These are phyloP conservation scores for Drosophila saltans DNA, from an alignment of 1,140 invertebrate genomes.

Conservation along the genomic window DNA sequence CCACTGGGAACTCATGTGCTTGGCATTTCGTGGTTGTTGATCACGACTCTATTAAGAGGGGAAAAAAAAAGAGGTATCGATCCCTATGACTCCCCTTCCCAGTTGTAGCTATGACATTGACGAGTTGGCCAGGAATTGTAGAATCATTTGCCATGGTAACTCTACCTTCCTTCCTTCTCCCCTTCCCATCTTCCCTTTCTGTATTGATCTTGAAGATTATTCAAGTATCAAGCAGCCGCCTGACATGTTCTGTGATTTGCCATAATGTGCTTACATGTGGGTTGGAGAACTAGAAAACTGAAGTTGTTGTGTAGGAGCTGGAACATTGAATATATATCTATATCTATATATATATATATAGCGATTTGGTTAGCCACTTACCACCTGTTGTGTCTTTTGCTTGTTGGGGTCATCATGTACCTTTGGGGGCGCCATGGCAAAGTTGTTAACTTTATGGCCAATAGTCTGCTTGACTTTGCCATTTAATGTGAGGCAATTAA, in stretches of 20 bases:
- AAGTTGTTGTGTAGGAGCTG: conserved; percentile 31
- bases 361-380: background rate
- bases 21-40: conserved; percentile 61
- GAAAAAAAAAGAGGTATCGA: background rate
- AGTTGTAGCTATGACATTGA: conserved; percentile 44
- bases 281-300: conserved; percentile 1
- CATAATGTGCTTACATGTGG: conserved; percentile 59
- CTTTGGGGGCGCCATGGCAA: conserved; percentile 49
- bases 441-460: conserved; percentile 41
- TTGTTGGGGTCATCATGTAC: conserved; percentile 63
- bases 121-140: conserved; percentile 51
- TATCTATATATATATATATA: too few species aligned
- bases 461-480: conserved; percentile 20
- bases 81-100: background rate
- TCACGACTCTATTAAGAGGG: conserved; percentile 72
- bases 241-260: conserved; percentile 53
- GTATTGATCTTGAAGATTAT: conserved; percentile 11
- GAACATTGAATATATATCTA: conserved; percentile 7
- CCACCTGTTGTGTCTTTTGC: conserved; percentile 62
- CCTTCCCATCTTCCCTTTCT: background rate
- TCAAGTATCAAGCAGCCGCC: conserved; percentile 29
- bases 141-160: conserved; percentile 32
- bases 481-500: conserved; percentile 55
- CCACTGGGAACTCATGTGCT: conserved; percentile 29
- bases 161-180: conserved; percentile 28